phyloP scores from a whole-genome alignment of 2,888 invertebrate species.

The Teinopalpus imperialis region DNA sequence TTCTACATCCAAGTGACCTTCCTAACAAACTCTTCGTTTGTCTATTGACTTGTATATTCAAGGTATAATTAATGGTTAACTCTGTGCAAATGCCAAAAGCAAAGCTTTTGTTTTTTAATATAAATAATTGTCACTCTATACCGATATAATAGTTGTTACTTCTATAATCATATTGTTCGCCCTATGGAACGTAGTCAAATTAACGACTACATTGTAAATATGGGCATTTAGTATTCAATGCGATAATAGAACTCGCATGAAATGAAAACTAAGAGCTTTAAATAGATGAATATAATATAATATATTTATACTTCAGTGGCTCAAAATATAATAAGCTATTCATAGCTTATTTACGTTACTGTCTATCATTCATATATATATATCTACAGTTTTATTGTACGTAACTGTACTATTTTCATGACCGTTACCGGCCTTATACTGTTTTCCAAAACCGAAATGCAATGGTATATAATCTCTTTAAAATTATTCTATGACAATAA shows the following conservation, averaged over 20 bases:
- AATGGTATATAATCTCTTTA: constrained; percentile 35
- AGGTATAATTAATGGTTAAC: constrained; percentile 44
- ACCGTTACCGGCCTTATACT: constrained; percentile 53
- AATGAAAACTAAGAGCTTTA: constrained; percentile 82
- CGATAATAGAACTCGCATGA: constrained; percentile 67
- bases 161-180: constrained; percentile 53
- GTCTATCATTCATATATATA: constrained; percentile 62
- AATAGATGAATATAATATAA: constrained; percentile 77
- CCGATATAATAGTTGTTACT: constrained; percentile 64
- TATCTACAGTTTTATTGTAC: constrained; percentile 51
- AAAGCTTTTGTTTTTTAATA: constrained; percentile 66
- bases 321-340: constrained; percentile 77
- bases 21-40: constrained; percentile 63
- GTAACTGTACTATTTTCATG: constrained; percentile 44
- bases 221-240: constrained; percentile 64
- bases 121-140: constrained; percentile 65
- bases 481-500: constrained; percentile 51
- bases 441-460: constrained; percentile 64
- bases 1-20: constrained; percentile 72
- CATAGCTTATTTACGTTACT: constrained; percentile 68
- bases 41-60: constrained; percentile 47
- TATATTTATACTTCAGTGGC: constrained; percentile 76
- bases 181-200: constrained; percentile 41
- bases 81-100: constrained; percentile 67
- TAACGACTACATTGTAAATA: constrained; percentile 34